Percentiles rank a stretch among this genome's conserved stretches.
Evolutionary conservation across 2,888 invertebrate species (phyloP).

Genomic region (Zaprionus bogoriensis): DNA sequence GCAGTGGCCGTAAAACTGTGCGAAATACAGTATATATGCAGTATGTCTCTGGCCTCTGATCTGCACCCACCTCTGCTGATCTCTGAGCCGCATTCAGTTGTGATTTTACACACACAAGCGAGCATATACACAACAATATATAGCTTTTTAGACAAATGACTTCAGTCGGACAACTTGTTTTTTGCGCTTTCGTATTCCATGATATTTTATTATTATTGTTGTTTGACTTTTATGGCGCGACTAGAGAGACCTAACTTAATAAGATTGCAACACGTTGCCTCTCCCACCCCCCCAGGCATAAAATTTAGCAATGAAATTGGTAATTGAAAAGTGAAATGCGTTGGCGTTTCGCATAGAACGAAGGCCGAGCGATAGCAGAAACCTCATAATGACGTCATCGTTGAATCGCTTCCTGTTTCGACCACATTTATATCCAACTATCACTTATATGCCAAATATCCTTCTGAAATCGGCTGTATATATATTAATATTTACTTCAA

Average conservation of each 20-base stretch:
- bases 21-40: slow-evolving; percentile 3
- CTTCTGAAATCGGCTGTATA: too few species aligned
- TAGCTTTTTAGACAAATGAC: slow-evolving; percentile 16
- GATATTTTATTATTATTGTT: slow-evolving; percentile 28
- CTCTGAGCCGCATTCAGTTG: slow-evolving; percentile 40
- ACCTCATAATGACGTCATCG: too few species aligned
- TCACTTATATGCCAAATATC: too few species aligned
- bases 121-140: background rate
- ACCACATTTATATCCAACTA: too few species aligned
- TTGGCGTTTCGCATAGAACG: slow-evolving; percentile 31
- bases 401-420: slow-evolving; percentile 34
- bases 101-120: background rate
- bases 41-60: background rate
- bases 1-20: slow-evolving; percentile 6
- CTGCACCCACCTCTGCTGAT: slow-evolving; percentile 51
- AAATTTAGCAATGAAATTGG: slow-evolving; percentile 35
- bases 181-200: slow-evolving; percentile 19
- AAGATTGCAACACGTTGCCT: slow-evolving; percentile 29
- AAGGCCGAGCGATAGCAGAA: slow-evolving; percentile 11
- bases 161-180: slow-evolving; percentile 42
- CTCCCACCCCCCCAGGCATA: slow-evolving; percentile 5
- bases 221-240: slow-evolving; percentile 33
- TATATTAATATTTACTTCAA: too few species aligned
- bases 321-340: slow-evolving; percentile 52
- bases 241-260: slow-evolving; percentile 4